Evolutionary conservation across 1,140 invertebrate genomes (phyloP), one percentile per base, ranked within the genome.

Genomic region (Oryctes rhinoceros): DNA sequence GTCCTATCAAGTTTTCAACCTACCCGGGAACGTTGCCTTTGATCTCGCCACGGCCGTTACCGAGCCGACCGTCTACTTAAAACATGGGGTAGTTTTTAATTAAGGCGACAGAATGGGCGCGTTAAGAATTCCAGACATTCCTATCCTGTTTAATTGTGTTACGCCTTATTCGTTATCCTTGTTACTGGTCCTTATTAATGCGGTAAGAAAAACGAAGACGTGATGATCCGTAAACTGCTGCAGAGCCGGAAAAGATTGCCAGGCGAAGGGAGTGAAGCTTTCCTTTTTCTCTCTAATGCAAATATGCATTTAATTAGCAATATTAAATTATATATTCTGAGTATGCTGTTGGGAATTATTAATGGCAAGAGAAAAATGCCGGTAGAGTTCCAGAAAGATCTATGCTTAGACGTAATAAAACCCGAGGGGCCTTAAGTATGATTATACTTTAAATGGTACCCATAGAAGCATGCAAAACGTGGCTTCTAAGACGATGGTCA

Each of bases 51-150:
- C 74, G 44, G 78, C 37, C 78, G 79, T 59, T 53, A 81, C 47
- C 82, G 78, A 13, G 47, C 65, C 81, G 84, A 81, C 74, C 84
- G 48, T 81, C 82, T 82, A 47, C 62, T 71, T 80, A 75, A 82
- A 86, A 83, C 84, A 84, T 83, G 84, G 85, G 85, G 85, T 85
- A 86, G 83, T 87, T 87, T 87, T 87, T 87, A 87, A 87, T 87
- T 87, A 87, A 87, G 86, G 86, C 85, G 84, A 86, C 85, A 86
- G 83, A 83, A 86, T 83, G 85, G 82, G 79, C 83, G 83, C 85
- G 85, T 84, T 85, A 86, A 87, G 86, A 87, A 87, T 87, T 85
- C 85, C 84, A 83, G 78, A 83, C 84, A 85, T 87, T 84, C 85
- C 85, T 81, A 80, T 81, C 81, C 82, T 80, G 83, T 86, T 84